Evolutionary conservation across 2,797 vertebrate species (phyloP).

Genomic region (Falco columbarius): DNA sequence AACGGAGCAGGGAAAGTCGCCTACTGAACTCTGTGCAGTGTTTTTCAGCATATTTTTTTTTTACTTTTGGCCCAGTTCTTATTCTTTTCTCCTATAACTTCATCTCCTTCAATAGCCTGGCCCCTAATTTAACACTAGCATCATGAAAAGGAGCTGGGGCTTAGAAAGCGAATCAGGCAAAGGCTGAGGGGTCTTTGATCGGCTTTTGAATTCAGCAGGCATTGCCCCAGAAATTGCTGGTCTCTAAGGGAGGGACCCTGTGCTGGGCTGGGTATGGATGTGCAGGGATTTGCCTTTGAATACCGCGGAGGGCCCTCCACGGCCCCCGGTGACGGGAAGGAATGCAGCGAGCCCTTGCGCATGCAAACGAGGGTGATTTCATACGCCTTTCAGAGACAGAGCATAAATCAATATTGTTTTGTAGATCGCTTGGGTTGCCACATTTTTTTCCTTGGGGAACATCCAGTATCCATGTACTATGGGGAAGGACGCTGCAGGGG

Average conservation of each 20-base stretch:
- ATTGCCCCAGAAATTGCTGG: neutral
- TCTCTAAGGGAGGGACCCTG: neutral
- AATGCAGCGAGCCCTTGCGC: neutral
- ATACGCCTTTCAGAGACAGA: neutral
- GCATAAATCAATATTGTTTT: constrained; percentile 45
- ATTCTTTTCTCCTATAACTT: neutral
- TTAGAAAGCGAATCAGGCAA: neutral
- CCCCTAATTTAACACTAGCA: neutral
- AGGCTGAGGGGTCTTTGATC: neutral
- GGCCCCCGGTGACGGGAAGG: neutral
- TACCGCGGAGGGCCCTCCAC: neutral
- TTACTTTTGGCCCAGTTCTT: neutral
- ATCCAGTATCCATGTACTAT: neutral
- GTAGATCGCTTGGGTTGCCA: neutral
- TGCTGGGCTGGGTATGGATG: neutral
- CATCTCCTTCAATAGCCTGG: neutral
- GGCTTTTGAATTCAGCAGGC: neutral
- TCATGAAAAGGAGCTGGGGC: neutral
- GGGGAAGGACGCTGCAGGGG: neutral
- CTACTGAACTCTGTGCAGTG: neutral
- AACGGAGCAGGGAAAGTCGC: accelerated
- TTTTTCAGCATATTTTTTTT: neutral
- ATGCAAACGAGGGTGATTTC: constrained; percentile 3
- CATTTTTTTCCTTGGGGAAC: neutral
- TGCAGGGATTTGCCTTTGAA: neutral